These are phyloP conservation scores for Beaufortia kweichowensis DNA, from an alignment of 2,113 vertebrate genomes.

Conservation along the genomic window DNA sequence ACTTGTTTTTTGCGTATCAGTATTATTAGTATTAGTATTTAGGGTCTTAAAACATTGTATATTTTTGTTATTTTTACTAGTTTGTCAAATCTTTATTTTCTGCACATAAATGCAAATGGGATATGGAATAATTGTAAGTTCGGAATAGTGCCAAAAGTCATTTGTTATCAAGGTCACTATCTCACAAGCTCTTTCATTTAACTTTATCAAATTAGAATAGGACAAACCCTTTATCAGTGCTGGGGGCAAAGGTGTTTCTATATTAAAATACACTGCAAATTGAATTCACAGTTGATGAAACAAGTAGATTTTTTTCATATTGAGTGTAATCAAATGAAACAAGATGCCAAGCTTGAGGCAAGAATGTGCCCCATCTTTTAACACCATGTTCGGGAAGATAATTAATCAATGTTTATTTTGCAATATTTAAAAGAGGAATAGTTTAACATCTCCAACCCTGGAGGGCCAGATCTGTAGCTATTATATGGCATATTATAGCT, in stretches of 20 bases:
- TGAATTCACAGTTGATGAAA: constrained; percentile 80
- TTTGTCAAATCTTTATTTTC: too few relatives aligned
- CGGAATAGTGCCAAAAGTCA: neutral
- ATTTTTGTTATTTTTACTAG: too few relatives aligned
- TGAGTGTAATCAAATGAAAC: constrained; percentile 70
- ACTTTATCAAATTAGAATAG: constrained; percentile 60
- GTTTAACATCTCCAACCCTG: constrained; percentile 31
- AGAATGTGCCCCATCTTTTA: constrained; percentile 70
- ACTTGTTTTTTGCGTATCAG: too few relatives aligned
- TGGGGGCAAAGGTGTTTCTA: constrained; percentile 76
- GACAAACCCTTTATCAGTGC: constrained; percentile 61
- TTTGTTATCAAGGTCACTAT: constrained; percentile 45
- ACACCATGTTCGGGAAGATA: constrained; percentile 64
- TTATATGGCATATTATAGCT: constrained; percentile 18
- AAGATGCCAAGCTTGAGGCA: constrained; percentile 72
- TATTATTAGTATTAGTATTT: too few relatives aligned
- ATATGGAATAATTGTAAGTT: too few relatives aligned
- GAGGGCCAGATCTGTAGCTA: constrained; percentile 31
- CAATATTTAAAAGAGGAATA: constrained; percentile 54
- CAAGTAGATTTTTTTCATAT: constrained; percentile 69
- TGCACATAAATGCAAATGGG: too few relatives aligned
- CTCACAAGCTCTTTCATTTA: constrained; percentile 24
- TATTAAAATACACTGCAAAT: constrained; percentile 73
- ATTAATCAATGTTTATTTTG: constrained; percentile 72
- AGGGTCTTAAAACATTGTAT: too few relatives aligned